Evolutionary conservation across 2,113 vertebrate genomes (phyloP).

Genomic region (Mobula birostris): DNA sequence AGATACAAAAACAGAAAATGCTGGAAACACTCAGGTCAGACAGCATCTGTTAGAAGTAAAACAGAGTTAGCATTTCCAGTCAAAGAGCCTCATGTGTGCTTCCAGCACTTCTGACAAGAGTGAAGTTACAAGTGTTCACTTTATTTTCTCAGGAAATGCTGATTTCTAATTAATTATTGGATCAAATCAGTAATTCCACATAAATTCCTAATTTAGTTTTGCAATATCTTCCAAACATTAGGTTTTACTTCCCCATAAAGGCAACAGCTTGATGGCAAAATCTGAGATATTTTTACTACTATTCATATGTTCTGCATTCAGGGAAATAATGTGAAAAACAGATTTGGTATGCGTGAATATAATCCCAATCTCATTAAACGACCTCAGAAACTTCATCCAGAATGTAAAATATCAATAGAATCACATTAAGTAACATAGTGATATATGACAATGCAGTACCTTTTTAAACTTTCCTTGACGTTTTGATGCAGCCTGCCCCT

Average conservation of each 20-base stretch:
- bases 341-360: not conserved
- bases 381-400: conserved; percentile 20
- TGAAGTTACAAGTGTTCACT: not conserved
- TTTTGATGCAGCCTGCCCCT: conserved; percentile 99
- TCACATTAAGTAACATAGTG: conserved; percentile 22
- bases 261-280: not conserved
- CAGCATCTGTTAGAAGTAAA: too few species aligned
- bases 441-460: conserved; percentile 70
- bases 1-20: too few species aligned
- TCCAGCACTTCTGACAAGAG: too few species aligned
- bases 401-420: conserved; percentile 2
- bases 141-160: not conserved
- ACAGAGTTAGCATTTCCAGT: too few species aligned
- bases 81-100: too few species aligned
- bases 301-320: not conserved
- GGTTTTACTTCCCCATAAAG: not conserved
- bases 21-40: too few species aligned
- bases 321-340: too few species aligned
- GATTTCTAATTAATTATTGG: not conserved
- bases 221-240: not conserved
- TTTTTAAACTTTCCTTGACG: conserved; percentile 99
- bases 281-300: not conserved
- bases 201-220: not conserved
- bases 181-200: not conserved
- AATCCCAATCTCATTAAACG: not conserved